Evolutionary conservation across 2,888 invertebrate species (phyloP), one percentile per base, ranked within the genome.

Genomic region (Andrena minutula): DNA sequence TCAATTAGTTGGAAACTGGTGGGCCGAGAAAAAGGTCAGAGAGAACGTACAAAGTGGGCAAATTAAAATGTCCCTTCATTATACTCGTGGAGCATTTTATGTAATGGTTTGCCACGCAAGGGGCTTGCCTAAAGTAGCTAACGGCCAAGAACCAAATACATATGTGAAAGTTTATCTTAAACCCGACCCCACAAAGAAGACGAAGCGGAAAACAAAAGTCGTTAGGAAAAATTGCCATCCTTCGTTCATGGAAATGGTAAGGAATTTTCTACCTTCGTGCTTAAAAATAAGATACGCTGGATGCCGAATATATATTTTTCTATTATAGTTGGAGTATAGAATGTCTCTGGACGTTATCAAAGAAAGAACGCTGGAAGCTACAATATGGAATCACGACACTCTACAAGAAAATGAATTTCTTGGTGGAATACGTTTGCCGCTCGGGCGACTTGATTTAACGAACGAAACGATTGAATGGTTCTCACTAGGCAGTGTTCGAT

Each of bases 221-320:
- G 96, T 99, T 1, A 97, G 97, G 90, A 97, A 97, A 87, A 98
- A 98, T 92, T 98, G 98, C 90, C 98, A 99, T 94, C 99, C 99
- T 0, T 98, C 99, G 23, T 99, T 99, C 94, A 99, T 99, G 98
- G 98, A 99, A 95, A 98, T 98, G 97, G 98, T 98, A 94, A 94
- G 23, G 3, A 23, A 64, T 89, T 23, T 70, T 28, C 2, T 20
- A 10, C 1, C n/a, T 53, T 23, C 20, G 35, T 35, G 8, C 2
- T 30, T 4, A n/a, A 72, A n/a, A 72, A 63, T 64, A n/a, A 69
- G 20, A 41, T 5, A 51, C 56, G n/a, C 32, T 12, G 1, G 16
- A 51, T 20, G 3, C 41, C 1, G 41, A 32, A 32, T 68, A 26
- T 51, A 51, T 61, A 83, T 88, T 61, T 84, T 79, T 93, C 94